Base-by-base conservation (phyloP, 2,797 vertebrate species). In the Sebastes hubbsi region DNA sequence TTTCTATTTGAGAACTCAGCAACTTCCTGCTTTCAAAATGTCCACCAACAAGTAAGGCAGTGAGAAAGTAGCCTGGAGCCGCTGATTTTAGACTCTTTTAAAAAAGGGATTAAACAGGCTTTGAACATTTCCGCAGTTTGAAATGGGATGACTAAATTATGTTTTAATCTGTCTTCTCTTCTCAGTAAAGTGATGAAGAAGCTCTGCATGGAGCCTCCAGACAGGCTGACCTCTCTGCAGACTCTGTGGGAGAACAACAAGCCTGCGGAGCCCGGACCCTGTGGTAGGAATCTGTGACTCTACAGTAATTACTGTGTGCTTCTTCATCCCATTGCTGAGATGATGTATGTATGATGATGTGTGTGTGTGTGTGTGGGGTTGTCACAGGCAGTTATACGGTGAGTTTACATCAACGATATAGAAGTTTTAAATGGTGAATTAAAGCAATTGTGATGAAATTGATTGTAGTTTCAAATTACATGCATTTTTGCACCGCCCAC, bases 111-210 rank as follows among this genome's bases (percentile, higher is more conserved):
- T 42, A n/a, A 32, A 46, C 7, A 8, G 11, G 7, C 2, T 54
- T 62, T 67, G 2, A 62, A 58, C 24, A 6, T 38, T 34, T 82
- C 5, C 67, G 2, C 4, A 24, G 59, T 1, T 18, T 70, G 8
- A 56, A 49, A 70, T 8, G 8, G 8, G 27, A 46, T 58, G 36
- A 69, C 46, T 42, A 52, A 25, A 25, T 36, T 24, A 2, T 12
- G 3, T 60, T 77, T 54, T 34, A 22, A 74, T 70, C n/a, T 22
- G 11, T 75, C 32, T 70, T 88, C 29, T 77, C 30, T 71, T 30
- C 11, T 68, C 87, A 99, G 98, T 93, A 97, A 97, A 95, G 96
- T 98, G 92, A 96, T 99, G 96, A 99, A 97, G 93, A 99, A 97
- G 90, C 95, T 99, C 65, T 94, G 92, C 84, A 96, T 99, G 97